These are phyloP conservation scores for Macrosiphum euphorbiae DNA, from an alignment of 2,888 invertebrate species.

Conservation along the genomic window DNA sequence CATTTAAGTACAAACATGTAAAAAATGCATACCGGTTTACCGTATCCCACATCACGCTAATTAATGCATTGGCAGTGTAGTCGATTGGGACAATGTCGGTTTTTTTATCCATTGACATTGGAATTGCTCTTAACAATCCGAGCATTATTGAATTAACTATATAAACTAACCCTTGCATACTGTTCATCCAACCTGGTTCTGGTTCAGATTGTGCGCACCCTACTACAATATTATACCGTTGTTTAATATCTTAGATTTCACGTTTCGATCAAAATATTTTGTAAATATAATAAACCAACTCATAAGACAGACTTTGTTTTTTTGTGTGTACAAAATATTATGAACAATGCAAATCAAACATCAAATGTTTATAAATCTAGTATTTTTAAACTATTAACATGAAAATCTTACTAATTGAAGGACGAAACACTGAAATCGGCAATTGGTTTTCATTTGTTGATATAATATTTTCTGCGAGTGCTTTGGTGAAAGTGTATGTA, in stretches of 20 bases:
- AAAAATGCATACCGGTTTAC: background rate
- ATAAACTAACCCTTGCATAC: background rate
- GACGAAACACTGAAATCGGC: background rate
- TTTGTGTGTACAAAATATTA: fast-evolving
- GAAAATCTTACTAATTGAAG: background rate
- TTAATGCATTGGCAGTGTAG: background rate
- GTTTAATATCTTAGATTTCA: background rate
- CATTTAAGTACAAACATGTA: too few species aligned
- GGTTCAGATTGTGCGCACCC: background rate
- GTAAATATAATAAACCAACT: background rate
- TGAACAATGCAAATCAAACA: background rate
- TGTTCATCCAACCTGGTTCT: background rate
- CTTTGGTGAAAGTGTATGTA: background rate
- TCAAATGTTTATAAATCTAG: background rate
- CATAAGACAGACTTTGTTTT: background rate
- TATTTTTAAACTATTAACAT: background rate
- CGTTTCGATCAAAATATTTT: background rate
- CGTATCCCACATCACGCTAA: background rate
- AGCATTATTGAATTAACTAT: background rate
- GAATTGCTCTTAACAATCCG: background rate
- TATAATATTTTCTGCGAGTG: background rate
- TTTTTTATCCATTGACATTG: background rate
- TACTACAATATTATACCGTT: background rate
- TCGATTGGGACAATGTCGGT: background rate
- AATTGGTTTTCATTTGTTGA: background rate